These are phyloP conservation scores for Mus caroli DNA, from an alignment of 2,797 vertebrate genomes.

Conservation along the genomic window DNA sequence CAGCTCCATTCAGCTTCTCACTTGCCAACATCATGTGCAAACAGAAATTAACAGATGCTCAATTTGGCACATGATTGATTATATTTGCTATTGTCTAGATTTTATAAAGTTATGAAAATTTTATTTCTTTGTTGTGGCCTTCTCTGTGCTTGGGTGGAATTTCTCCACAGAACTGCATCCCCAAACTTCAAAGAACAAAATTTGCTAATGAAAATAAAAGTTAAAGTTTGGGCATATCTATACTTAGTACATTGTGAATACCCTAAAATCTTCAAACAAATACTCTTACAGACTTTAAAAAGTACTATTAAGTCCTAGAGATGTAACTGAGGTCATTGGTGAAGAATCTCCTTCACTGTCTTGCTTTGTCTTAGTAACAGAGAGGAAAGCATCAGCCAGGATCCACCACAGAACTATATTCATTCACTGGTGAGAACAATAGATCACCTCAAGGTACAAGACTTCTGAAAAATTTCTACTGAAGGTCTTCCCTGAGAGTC, in stretches of 20 bases:
- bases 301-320: background rate
- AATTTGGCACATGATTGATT: background rate
- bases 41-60: background rate
- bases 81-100: background rate
- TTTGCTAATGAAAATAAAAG: background rate
- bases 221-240: background rate
- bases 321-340: background rate
- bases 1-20: background rate
- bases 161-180: background rate
- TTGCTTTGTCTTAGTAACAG: background rate
- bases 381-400: background rate
- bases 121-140: background rate
- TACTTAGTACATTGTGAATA: background rate
- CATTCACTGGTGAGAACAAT: background rate
- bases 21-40: background rate
- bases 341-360: background rate
- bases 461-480: background rate
- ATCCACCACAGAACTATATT: background rate
- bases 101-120: background rate
- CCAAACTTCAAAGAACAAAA: background rate
- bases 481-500: background rate
- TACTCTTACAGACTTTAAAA: background rate
- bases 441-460: background rate
- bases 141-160: too few relatives aligned
- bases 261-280: background rate